Conservation (phyloP, 2,113 vertebrate species). For the Chaetops frenatus region DNA sequence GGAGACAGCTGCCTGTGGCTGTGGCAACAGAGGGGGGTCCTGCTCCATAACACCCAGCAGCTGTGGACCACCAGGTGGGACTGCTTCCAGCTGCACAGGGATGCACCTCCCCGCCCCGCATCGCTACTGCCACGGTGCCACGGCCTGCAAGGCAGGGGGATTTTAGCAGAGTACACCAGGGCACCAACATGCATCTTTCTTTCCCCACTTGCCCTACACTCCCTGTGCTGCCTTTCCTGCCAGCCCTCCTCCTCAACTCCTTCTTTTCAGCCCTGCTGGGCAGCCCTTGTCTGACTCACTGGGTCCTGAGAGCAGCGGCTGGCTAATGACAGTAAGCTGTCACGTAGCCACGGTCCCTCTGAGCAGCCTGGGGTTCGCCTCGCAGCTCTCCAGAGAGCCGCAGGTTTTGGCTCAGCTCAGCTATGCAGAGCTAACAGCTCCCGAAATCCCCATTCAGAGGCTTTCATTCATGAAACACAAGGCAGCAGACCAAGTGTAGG, state of each 20-base stretch:
- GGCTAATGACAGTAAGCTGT: neutral
- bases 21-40: neutral
- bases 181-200: neutral
- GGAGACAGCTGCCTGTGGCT: neutral
- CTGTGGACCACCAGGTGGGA: neutral
- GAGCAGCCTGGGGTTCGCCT: neutral
- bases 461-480: slow-evolving; percentile 46
- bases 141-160: neutral
- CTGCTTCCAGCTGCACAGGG: neutral
- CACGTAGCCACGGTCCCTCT: accelerated
- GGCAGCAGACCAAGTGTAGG: neutral
- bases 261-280: neutral
- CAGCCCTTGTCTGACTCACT: neutral
- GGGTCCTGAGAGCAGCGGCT: neutral
- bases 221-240: neutral
- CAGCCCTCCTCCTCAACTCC: neutral
- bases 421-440: neutral
- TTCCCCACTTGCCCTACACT: neutral
- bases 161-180: neutral
- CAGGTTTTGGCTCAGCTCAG: neutral
- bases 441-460: neutral
- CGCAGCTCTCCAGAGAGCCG: neutral
- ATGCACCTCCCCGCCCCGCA: accelerated
- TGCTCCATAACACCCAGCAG: accelerated
- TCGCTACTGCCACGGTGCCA: neutral